Base-by-base conservation (phyloP, 2,888 invertebrate species). In the Nemotelus pantherinus region DNA sequence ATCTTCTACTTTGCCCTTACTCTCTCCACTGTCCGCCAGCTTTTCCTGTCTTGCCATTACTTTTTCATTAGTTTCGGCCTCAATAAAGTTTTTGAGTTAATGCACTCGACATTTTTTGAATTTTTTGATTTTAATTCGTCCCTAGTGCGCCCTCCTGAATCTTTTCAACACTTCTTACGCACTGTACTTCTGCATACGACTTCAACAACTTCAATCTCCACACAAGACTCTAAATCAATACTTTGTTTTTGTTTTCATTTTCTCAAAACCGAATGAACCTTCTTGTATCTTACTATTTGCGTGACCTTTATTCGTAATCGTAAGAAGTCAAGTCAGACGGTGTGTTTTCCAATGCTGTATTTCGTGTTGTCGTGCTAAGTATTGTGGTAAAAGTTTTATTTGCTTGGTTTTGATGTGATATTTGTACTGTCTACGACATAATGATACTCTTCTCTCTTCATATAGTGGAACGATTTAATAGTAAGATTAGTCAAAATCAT, bases 151-250 rank as follows among this genome's bases (percentile, higher is more conserved):
- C 58, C 72, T 58, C 10, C 53, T 53, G 9, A 47, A 47, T 65
- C 6, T 65, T 7, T 7, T 64, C 64, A 25, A 25, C 25, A 25
- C 25, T 25, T 25, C 25, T 25, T 25, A 25, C 25, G 25, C 25
- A 25, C 25, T 25, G 25, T 25, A 25, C 25, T 25, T 25, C 25
- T 25, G 25, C 25, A 25, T 25, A 25, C 25, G 25, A 25, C 25
- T 25, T 25, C 25, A 65, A 44, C 25, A 41, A 65, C 45, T 65
- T 45, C 60, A 65, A 65, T 65, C 65, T 65, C 45, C 25, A 65
- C 48, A 44, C 5, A 65, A 25, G 25, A 25, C 25, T 25, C 25
- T 25, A 25, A 25, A 25, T 25, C 25, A 25, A 25, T 25, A 25
- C 25, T 25, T 25, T 25, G 0, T 25, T 25, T 25, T 25, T 25